Conservation (phyloP, 1,140 invertebrate species). For the Drosophila truncata region DNA sequence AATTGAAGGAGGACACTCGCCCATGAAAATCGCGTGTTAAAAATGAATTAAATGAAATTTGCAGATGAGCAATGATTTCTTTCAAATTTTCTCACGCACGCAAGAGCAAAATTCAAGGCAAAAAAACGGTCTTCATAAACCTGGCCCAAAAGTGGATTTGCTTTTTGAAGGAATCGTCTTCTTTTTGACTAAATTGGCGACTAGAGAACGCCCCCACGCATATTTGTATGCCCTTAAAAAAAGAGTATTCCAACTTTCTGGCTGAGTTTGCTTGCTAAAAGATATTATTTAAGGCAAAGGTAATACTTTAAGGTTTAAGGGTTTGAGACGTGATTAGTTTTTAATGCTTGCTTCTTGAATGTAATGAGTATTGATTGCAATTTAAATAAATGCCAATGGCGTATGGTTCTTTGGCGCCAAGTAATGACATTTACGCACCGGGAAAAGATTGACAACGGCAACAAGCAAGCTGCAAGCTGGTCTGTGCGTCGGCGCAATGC, state of each 20-base stretch:
- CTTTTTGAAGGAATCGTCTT: neutral
- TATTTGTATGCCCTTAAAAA: conserved; percentile 2
- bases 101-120: conserved; percentile 1
- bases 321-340: neutral
- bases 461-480: neutral
- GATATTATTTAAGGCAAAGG: too few relatives aligned
- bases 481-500: conserved; percentile 33
- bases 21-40: conserved; percentile 24
- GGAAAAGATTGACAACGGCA: conserved; percentile 17
- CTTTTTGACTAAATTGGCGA: neutral
- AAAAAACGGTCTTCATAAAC: conserved; percentile 13
- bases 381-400: conserved; percentile 13
- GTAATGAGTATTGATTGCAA: neutral
- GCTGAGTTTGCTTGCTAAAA: neutral
- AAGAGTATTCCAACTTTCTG: neutral
- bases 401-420: conserved; percentile 33
- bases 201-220: conserved; percentile 18
- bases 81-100: conserved; percentile 45
- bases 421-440: conserved; percentile 33
- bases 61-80: conserved; percentile 18
- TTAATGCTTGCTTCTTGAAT: neutral
- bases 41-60: conserved; percentile 33
- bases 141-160: conserved; percentile 1
- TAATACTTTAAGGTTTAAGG: neutral
- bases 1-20: neutral